phyloP scores from a whole-genome alignment of 2,797 vertebrate genomes.

The Chelonia mydas region DNA sequence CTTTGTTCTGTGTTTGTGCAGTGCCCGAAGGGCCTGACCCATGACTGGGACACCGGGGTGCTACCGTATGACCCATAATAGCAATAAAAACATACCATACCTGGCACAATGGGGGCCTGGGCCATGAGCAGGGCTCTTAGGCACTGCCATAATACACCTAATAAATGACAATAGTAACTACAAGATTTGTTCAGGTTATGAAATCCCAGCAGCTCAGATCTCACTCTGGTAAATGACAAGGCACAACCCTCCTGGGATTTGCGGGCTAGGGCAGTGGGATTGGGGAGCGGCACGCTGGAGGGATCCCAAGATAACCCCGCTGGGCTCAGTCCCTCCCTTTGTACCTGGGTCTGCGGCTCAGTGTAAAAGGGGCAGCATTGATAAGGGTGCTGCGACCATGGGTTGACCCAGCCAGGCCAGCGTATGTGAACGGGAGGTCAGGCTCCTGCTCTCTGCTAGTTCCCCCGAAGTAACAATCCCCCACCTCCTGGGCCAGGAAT shows the following conservation, averaged over 20 bases:
- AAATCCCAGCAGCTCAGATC: neutral
- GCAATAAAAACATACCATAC: neutral
- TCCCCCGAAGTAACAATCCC: neutral
- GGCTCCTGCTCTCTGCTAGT: neutral
- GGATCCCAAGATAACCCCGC: too few species aligned
- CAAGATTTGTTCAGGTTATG: neutral
- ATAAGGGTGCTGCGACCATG: too few species aligned
- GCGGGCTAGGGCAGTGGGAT: neutral
- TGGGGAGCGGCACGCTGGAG: too few species aligned
- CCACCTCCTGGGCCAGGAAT: neutral
- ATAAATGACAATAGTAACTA: neutral
- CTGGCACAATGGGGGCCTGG: neutral
- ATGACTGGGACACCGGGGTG: neutral
- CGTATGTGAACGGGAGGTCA: too few species aligned
- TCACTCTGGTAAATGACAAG: neutral
- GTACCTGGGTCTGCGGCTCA: too few species aligned
- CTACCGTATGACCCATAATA: neutral
- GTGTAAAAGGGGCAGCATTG: too few species aligned
- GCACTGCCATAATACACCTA: neutral
- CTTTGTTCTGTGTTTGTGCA: neutral
- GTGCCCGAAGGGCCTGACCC: neutral
- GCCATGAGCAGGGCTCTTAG: too few species aligned
- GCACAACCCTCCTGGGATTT: neutral
- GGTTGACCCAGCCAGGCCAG: neutral
- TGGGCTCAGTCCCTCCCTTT: too few species aligned